A percentile compares a stretch with the other conserved stretches of the same genome.
phyloP scores from a whole-genome alignment of 2,113 vertebrate species.

The Copsychus sechellarum region DNA sequence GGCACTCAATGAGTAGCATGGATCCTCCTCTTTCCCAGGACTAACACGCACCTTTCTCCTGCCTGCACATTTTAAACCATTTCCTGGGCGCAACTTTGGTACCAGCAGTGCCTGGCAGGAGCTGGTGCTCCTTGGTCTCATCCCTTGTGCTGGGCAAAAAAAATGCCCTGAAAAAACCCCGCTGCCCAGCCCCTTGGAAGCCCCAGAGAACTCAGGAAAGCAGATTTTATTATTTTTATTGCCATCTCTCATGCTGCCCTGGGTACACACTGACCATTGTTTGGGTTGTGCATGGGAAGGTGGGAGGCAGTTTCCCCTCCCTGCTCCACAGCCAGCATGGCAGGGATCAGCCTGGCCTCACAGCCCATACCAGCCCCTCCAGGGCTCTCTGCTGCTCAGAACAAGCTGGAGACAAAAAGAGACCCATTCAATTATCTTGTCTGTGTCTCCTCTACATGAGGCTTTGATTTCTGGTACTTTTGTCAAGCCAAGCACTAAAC shows the following conservation, averaged over 20 bases:
- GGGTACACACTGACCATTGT: rapidly evolving
- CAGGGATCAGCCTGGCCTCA: background rate
- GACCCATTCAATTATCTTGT: background rate
- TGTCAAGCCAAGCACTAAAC: background rate
- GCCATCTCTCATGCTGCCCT: rapidly evolving
- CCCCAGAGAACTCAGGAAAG: background rate
- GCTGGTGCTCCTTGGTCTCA: background rate
- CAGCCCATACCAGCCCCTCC: background rate
- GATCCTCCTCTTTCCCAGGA: background rate
- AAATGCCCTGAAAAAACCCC: background rate
- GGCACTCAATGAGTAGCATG: background rate
- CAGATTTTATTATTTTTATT: background rate
- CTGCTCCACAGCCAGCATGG: background rate
- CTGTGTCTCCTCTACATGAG: background rate
- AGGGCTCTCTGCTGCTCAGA: background rate
- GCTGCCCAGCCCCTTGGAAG: background rate
- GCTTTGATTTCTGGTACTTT: background rate
- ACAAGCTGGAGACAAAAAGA: background rate
- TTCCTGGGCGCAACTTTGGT: background rate
- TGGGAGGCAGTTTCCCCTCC: background rate
- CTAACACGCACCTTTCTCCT: background rate
- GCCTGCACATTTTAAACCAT: background rate
- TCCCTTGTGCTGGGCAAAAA: background rate
- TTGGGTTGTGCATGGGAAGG: background rate
- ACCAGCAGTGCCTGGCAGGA: rapidly evolving